phyloP scores from a whole-genome alignment of 2,888 invertebrate genomes.

The Lymantria dispar region DNA sequence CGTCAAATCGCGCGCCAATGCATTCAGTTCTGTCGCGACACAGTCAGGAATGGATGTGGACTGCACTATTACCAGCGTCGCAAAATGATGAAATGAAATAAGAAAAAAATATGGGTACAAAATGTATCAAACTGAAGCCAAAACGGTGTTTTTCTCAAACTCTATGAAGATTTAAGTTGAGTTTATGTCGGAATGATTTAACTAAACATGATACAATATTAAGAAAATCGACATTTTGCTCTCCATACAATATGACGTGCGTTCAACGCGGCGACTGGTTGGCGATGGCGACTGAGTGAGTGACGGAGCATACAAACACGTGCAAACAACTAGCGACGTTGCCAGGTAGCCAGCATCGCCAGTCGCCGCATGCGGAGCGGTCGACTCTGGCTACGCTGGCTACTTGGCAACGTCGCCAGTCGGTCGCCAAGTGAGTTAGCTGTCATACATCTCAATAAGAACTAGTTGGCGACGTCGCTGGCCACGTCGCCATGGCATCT shows the following conservation, averaged over 20 bases:
- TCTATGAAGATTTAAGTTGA: too few relatives aligned
- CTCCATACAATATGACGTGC: too few relatives aligned
- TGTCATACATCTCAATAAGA: conserved; percentile 13
- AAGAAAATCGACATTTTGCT: too few relatives aligned
- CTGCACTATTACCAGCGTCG: not conserved
- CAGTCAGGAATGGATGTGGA: too few relatives aligned
- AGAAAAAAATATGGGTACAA: conserved; percentile 1
- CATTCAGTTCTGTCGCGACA: too few relatives aligned
- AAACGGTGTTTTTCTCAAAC: too few relatives aligned
- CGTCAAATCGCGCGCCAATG: too few relatives aligned
- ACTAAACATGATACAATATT: too few relatives aligned
- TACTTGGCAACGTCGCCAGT: conserved; percentile 15
- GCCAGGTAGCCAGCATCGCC: not conserved
- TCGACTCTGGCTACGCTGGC: conserved; percentile 5
- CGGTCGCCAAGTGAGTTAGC: conserved; percentile 15
- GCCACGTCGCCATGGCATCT: conserved; percentile 14
- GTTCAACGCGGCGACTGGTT: conserved; percentile 1
- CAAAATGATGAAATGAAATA: too few relatives aligned
- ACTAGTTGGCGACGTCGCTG: conserved; percentile 10
- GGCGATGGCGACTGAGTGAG: conserved; percentile 1
- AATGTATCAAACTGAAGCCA: too few relatives aligned
- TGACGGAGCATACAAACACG: not conserved
- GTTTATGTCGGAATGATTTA: too few relatives aligned
- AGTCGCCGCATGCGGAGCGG: conserved; percentile 1
- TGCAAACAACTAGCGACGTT: not conserved